Percentiles rank a stretch among this genome's conserved stretches.
Conservation (phyloP, 2,113 vertebrate genomes). For the Jaculus jaculus region DNA sequence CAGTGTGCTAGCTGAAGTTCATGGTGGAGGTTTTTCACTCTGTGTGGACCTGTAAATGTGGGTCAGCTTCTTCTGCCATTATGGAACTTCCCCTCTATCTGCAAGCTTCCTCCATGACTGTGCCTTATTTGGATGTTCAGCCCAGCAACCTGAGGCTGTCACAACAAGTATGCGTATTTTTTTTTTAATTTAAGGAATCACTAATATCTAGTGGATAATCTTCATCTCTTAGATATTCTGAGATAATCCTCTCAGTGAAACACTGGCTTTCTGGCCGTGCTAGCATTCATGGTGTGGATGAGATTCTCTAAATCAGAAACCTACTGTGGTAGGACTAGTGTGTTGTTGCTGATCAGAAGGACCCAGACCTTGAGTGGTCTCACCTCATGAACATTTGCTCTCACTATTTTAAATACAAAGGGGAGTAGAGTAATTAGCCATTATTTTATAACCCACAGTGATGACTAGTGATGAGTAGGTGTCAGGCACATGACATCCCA, state of each 20-base stretch:
- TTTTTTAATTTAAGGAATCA: conserved; percentile 17
- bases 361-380: background rate
- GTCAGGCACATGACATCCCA: background rate
- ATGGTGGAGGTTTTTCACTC: no score
- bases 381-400: background rate
- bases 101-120: no score
- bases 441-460: background rate
- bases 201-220: background rate
- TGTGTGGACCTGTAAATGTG: no score
- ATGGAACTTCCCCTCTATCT: no score
- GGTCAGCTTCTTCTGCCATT: no score
- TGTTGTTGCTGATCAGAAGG: background rate
- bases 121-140: no score
- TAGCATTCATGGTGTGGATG: background rate
- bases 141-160: no score
- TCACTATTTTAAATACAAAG: background rate
- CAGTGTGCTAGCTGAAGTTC: no score
- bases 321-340: background rate
- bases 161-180: background rate
- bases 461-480: background rate
- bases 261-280: background rate
- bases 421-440: background rate
- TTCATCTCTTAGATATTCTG: background rate
- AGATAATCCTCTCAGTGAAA: background rate
- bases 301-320: background rate